Evolutionary conservation across 2,888 invertebrate species (phyloP), one percentile per base, ranked within the genome.

Genomic region (Autographa pulchrina): DNA sequence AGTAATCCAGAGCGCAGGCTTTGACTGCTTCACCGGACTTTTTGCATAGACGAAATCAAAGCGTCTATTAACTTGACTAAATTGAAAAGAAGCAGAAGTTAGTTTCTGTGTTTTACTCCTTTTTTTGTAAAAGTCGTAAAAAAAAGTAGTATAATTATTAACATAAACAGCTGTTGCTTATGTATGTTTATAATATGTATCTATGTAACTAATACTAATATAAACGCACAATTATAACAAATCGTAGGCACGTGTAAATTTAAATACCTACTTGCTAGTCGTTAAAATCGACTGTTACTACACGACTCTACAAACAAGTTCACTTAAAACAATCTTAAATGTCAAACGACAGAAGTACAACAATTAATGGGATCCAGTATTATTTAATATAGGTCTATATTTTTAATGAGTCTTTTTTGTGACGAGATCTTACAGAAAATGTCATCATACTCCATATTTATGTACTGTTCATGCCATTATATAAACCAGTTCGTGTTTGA

Each of bases 371-470:
- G 59, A 67, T 18, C 25, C 1, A 48, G 48, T 48, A n/a, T 6
- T 48, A 48, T n/a, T 16, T 16, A 25, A 20, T 56, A 41, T n/a
- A 14, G 60, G 56, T 14, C 54, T 65, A 38, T 38, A 41, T 61
- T 77, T 74, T 68, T 70, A 66, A 65, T 70, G 5, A 38, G 54
- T 13, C 38, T 61, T 65, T 71, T 70, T 38, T 41, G 35, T 67
- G 41, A 66, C 66, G 63, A 65, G 60, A 60, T n/a, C 59, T 61
- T 65, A 75, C 77, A 78, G 77, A 81, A 84, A 87, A 89, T 87
- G 87, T 83, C 84, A 81, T 77, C 64, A 80, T 77, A 76, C 81
- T 81, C 82, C 87, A 85, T 81, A 84, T 88, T 87, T 85, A 63
- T 75, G 68, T 75, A 83, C 72, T 72, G 78, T 75, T 77, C 84